phyloP scores from a whole-genome alignment of 2,888 invertebrate species.

The Neocrepidodera transversa region DNA sequence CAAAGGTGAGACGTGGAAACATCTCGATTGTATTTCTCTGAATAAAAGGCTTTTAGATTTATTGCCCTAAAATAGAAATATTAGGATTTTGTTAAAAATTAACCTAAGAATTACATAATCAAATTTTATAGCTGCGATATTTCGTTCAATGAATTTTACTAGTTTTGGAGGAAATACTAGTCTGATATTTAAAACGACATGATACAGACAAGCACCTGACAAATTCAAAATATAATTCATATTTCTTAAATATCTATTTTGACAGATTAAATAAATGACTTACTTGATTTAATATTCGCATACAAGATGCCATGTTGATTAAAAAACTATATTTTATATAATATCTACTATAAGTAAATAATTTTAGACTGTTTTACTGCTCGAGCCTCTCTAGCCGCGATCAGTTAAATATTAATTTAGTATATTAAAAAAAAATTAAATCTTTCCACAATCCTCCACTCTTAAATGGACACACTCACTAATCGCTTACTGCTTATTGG shows the following conservation, averaged over 20 bases:
- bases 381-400: slow-evolving; percentile 28
- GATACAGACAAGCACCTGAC: too few species aligned
- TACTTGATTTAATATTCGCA: slow-evolving; percentile 80
- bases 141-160: too few species aligned
- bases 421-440: too few species aligned
- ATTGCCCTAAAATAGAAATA: slow-evolving; percentile 61
- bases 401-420: slow-evolving; percentile 10
- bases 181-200: too few species aligned
- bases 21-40: slow-evolving; percentile 77
- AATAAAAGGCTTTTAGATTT: slow-evolving; percentile 64
- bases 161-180: too few species aligned
- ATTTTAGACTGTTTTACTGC: slow-evolving; percentile 8
- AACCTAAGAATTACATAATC: slow-evolving; percentile 16
- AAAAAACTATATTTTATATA: neutral
- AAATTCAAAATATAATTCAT: too few species aligned
- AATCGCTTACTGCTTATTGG: too few species aligned
- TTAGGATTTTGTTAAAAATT: neutral
- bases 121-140: neutral
- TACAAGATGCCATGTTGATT: slow-evolving; percentile 76
- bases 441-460: too few species aligned
- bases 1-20: slow-evolving; percentile 82
- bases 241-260: too few species aligned
- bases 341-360: too few species aligned
- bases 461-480: too few species aligned
- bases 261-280: slow-evolving; percentile 44